These are phyloP conservation scores for Odontomyia ornata DNA, from an alignment of 2,888 invertebrate species.

Conservation along the genomic window DNA sequence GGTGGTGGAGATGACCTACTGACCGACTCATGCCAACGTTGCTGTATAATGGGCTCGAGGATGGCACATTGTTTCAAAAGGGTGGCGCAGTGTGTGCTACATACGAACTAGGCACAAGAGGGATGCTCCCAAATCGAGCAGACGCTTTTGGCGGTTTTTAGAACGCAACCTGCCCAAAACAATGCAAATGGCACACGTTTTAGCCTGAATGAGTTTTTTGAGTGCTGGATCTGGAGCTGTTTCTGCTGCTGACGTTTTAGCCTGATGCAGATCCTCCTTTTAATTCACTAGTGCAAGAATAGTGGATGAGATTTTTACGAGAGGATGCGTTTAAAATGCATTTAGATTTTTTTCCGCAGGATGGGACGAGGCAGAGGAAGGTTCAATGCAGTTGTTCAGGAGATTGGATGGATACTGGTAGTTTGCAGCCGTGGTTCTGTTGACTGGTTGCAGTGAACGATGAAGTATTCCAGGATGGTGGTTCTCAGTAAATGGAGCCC, in stretches of 20 bases:
- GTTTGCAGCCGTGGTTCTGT: not conserved
- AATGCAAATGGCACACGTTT: conserved; percentile 22
- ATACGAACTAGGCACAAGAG: not conserved
- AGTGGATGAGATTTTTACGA: not conserved
- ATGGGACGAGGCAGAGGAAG: not conserved
- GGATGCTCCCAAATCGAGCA: not conserved
- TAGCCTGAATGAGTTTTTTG: conserved; percentile 30
- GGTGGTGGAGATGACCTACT: conserved; percentile 37
- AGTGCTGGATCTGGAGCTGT: not conserved
- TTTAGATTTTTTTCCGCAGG: not conserved
- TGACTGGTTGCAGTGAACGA: not conserved
- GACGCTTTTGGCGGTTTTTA: conserved; percentile 29
- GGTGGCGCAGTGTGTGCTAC: not conserved
- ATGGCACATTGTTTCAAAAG: not conserved
- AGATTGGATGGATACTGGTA: not conserved
- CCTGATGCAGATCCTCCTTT: conserved; percentile 10
- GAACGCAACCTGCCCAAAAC: conserved; percentile 20
- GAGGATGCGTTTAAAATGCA: not conserved
- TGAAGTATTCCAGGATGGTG: not conserved
- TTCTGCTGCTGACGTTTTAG: no score
- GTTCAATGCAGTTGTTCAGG: not conserved
- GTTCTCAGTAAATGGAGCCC: not conserved
- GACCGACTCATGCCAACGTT: conserved; percentile 19
- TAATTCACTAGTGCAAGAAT: not conserved
- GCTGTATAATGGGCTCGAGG: not conserved